Evolutionary conservation across 2,113 vertebrate genomes (phyloP), one percentile per base, ranked within the genome.

Genomic region (Rattus norvegicus): DNA sequence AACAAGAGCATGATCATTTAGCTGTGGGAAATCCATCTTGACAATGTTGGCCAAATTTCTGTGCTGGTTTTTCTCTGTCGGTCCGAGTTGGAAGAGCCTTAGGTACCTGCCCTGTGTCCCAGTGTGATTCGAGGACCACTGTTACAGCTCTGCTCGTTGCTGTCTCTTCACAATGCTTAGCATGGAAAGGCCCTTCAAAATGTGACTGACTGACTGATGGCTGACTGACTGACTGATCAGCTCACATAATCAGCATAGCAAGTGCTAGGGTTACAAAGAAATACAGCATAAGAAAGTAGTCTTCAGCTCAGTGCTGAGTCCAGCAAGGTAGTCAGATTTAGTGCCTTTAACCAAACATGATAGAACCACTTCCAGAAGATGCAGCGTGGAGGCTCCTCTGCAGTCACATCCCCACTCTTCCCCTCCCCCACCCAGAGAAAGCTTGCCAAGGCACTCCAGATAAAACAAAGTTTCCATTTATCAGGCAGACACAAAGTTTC

Each of bases 401-500:
- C 77, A 85, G 80, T 85, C 54, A 72, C 70, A 85, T 33, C 33
- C 33, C 63, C 54, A 33, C 30, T 12, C 11, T 5, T 4, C 63
- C 67, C 30, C 67, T 69, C 28, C 67, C 67, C 30, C 67, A 69
- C 33, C 14, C n/a, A 7, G 33, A 73, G 26, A 77, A 77, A 93
- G 47, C 52, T 70, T 61, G 70, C 95, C 56, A 56, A 63, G 56
- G 12, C 16, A 43, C 79, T 39, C n/a, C 56, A 92, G 70, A 61
- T 91, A 79, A 93, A 61, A 93, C 14, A 85, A 52, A 36, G 81
- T 95, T 97, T 97, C 95, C 92, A 36, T 61, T 77, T 9, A 4
- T 73, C 91, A 47, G 72, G 52, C 59, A 86, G 83, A 88, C 54
- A 19, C 49, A n/a, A 52, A 39, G 87, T 96, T 97, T 97, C 95